These are phyloP conservation scores for Meganola albula DNA, from an alignment of 2,888 invertebrate genomes.

Conservation along the genomic window DNA sequence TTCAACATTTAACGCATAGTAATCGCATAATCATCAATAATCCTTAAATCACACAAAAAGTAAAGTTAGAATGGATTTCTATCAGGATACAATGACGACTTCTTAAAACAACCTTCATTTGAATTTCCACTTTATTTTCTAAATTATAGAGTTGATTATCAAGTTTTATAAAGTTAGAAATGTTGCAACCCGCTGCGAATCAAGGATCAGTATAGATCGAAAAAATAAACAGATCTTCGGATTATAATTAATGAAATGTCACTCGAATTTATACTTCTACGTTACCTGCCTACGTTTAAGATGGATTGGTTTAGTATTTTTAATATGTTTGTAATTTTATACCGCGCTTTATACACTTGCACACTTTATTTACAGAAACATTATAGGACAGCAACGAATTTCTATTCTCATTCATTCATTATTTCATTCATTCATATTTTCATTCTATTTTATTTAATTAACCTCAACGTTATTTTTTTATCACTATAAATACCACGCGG, in stretches of 20 bases:
- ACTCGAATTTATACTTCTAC: constrained; percentile 39
- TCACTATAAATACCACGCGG: too few relatives aligned
- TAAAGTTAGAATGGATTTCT: constrained; percentile 45
- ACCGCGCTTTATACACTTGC: too few relatives aligned
- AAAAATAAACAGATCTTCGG: constrained; percentile 51
- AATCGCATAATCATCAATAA: constrained; percentile 71
- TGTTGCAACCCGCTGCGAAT: constrained; percentile 55
- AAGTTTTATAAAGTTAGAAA: neutral
- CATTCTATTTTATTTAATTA: too few relatives aligned
- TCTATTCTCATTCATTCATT: too few relatives aligned
- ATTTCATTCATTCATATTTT: too few relatives aligned
- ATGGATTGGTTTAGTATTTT: constrained; percentile 12
- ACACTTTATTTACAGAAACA: too few relatives aligned
- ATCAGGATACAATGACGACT: constrained; percentile 34
- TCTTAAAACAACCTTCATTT: constrained; percentile 1
- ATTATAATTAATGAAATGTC: constrained; percentile 67
- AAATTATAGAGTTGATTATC: constrained; percentile 13
- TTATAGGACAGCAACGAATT: too few relatives aligned
- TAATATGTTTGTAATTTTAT: too few relatives aligned
- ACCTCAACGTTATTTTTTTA: too few relatives aligned
- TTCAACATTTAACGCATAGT: constrained; percentile 45
- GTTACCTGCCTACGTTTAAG: constrained; percentile 35
- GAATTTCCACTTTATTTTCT: constrained; percentile 10
- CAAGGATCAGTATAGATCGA: constrained; percentile 40
- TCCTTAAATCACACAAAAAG: constrained; percentile 57